Evolutionary conservation across 2,797 vertebrate genomes (phyloP).

Genomic region (Acanthis flammea): DNA sequence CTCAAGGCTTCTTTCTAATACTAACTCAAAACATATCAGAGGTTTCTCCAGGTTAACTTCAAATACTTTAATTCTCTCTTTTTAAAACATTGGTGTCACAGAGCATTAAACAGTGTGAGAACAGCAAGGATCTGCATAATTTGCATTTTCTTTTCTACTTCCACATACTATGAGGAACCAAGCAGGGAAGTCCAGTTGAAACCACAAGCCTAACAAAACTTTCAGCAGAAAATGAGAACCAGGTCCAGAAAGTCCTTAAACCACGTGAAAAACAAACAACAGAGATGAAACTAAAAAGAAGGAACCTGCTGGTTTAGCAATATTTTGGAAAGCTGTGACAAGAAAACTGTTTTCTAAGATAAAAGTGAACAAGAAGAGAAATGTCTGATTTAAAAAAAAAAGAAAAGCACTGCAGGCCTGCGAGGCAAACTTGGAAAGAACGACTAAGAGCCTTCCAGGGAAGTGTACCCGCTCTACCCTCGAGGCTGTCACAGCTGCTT

Average conservation of each 20-base stretch:
- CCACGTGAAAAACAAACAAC: background rate
- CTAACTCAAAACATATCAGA: background rate
- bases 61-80: background rate
- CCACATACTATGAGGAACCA: background rate
- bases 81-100: background rate
- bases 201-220: background rate
- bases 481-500: background rate
- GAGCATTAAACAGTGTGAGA: fast-evolving
- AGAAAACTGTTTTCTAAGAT: background rate
- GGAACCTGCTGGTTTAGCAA: background rate
- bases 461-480: background rate
- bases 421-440: background rate
- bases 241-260: background rate
- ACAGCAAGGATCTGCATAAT: background rate
- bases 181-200: background rate
- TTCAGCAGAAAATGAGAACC: constrained; percentile 9
- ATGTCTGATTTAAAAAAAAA: background rate
- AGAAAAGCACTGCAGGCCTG: fast-evolving
- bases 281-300: background rate
- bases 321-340: background rate
- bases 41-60: background rate
- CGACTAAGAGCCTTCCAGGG: background rate
- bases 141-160: background rate
- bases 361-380: background rate
- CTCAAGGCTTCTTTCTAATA: background rate